Percentiles rank a stretch among this genome's conserved stretches.
phyloP scores from a whole-genome alignment of 1,140 invertebrate genomes.

The Maconellicoccus hirsutus region DNA sequence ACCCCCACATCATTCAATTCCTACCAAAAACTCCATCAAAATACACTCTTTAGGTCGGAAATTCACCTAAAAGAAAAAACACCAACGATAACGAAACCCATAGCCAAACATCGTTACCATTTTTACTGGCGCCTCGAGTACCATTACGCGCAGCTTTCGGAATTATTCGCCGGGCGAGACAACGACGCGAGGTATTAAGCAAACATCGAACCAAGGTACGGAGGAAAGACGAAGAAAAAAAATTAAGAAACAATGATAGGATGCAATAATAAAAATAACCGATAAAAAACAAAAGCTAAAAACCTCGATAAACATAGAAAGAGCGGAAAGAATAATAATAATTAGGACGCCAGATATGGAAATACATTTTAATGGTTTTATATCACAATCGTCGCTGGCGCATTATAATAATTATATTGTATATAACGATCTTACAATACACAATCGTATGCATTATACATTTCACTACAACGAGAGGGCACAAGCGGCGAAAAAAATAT shows the following conservation, averaged over 20 bases:
- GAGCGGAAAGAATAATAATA: constrained; percentile 21
- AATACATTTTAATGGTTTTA: constrained; percentile 23
- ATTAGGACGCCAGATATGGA: constrained; percentile 22
- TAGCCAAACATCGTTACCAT: background rate
- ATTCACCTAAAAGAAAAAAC: too few species aligned
- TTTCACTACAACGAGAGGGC: background rate
- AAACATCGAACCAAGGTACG: background rate
- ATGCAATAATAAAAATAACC: constrained; percentile 15
- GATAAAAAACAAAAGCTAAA: background rate
- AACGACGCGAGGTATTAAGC: background rate
- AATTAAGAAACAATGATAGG: constrained; percentile 21
- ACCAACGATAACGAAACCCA: too few species aligned
- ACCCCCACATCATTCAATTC: too few species aligned
- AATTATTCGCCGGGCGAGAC: background rate
- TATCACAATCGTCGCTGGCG: constrained; percentile 17
- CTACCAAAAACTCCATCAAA: too few species aligned
- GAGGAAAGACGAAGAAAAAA: background rate
- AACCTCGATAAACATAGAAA: background rate
- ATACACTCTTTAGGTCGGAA: too few species aligned
- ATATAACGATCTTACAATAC: constrained; percentile 14
- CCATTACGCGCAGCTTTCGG: background rate
- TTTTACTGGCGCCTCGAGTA: constrained; percentile 16
- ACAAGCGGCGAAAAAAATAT: background rate
- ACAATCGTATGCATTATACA: constrained; percentile 22
- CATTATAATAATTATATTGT: constrained; percentile 22